phyloP scores from a whole-genome alignment of 2,113 vertebrate species.

The Pangasianodon hypophthalmus region DNA sequence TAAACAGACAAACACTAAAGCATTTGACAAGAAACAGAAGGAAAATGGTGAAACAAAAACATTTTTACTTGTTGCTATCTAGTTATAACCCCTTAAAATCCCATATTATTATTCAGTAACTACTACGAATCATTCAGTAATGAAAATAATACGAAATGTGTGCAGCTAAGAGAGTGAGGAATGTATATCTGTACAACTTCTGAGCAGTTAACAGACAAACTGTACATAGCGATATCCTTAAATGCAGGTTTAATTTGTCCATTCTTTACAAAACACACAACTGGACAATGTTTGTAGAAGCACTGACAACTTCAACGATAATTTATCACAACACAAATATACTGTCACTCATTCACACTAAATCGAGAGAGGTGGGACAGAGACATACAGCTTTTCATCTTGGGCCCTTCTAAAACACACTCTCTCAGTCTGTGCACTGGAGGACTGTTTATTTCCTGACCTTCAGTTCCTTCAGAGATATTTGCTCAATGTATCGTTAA shows the following conservation, averaged over 20 bases:
- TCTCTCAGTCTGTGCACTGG: background rate
- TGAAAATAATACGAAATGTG: background rate
- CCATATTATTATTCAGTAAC: background rate
- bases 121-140: background rate
- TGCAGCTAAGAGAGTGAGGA: background rate
- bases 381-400: background rate
- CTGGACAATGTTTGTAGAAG: background rate
- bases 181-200: background rate
- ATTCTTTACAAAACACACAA: background rate
- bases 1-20: background rate
- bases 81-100: background rate
- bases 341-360: background rate
- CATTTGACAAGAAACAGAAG: background rate
- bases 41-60: background rate
- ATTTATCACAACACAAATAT: background rate
- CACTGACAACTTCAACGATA: background rate
- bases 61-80: background rate
- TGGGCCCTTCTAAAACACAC: background rate
- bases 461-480: background rate
- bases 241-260: background rate
- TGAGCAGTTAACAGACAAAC: background rate
- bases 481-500: conserved; percentile 1
- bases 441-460: background rate
- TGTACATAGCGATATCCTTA: background rate
- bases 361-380: background rate